phyloP scores from a whole-genome alignment of 64 coral and sea anemone genomes.

The Stichodactyla helianthus region DNA sequence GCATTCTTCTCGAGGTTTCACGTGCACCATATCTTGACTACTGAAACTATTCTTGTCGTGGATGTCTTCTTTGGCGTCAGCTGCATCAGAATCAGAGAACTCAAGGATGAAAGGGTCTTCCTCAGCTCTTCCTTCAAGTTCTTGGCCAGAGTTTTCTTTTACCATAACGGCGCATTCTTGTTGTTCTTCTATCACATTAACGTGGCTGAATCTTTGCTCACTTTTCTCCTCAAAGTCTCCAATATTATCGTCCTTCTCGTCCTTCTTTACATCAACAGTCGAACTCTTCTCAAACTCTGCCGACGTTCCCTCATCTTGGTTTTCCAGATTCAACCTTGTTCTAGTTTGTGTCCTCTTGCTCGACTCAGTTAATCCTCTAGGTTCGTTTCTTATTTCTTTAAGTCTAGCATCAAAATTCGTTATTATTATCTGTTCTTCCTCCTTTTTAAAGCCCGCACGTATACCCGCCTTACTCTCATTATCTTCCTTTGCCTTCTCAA shows the following conservation, averaged over 20 bases:
- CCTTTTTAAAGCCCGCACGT: not conserved
- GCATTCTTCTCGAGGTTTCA: not conserved
- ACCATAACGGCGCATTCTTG: not conserved
- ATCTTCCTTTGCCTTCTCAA: not conserved
- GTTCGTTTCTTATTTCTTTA: not conserved
- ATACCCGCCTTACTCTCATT: not conserved
- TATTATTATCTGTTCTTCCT: not conserved
- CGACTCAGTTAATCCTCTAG: not conserved
- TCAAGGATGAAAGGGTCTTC: not conserved
- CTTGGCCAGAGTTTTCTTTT: not conserved
- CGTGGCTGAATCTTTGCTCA: not conserved
- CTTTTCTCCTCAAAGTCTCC: not conserved
- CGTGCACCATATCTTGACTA: not conserved
- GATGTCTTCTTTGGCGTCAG: not conserved
- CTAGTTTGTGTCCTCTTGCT: not conserved
- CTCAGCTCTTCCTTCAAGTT: not conserved
- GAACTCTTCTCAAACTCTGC: not conserved
- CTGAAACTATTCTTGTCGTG: not conserved
- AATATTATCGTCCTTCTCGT: not conserved
- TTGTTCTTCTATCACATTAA: not conserved
- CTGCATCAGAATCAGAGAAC: slow-evolving; percentile 4
- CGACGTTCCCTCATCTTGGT: not conserved
- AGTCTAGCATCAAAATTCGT: not conserved
- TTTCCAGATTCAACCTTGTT: not conserved
- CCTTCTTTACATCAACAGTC: not conserved